A percentile compares a stretch with the other conserved stretches of the same genome.
Conservation (phyloP, 37 sponge, comb jelly and placozoan species). For the Eunapius fragilis region DNA sequence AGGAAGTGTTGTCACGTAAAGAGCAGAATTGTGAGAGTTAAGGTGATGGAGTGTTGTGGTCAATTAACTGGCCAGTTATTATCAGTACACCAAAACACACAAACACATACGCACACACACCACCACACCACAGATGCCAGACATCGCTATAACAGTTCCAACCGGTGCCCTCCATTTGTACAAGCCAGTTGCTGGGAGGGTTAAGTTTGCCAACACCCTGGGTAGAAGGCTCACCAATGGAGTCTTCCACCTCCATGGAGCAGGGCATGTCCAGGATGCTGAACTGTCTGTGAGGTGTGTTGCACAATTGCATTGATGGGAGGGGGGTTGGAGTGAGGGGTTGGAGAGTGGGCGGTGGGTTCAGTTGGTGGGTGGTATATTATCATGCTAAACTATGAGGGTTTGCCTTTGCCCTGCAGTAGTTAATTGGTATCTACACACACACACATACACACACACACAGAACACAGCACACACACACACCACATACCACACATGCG, state of each 20-base stretch:
- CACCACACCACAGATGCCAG: conserved; percentile 68
- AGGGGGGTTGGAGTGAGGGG: too few species aligned
- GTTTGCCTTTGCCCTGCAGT: too few species aligned
- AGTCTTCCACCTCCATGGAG: conserved; percentile 34
- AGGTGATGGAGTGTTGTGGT: conserved; percentile 12
- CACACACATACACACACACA: too few species aligned
- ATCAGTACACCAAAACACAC: too few species aligned
- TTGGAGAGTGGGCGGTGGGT: too few species aligned
- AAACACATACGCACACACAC: background rate
- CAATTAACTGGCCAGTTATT: too few species aligned
- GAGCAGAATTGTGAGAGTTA: conserved; percentile 22
- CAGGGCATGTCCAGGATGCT: conserved; percentile 4
- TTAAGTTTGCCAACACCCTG: conserved; percentile 46
- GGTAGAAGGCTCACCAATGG: conserved; percentile 27
- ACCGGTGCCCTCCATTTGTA: conserved; percentile 46
- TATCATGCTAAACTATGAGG: too few species aligned
- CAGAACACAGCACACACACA: too few species aligned
- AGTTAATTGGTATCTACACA: too few species aligned
- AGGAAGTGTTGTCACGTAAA: conserved; percentile 12
- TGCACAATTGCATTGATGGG: background rate
- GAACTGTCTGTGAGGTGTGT: background rate
- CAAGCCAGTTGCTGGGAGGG: conserved; percentile 43
- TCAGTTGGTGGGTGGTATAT: too few species aligned
- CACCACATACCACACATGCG: too few species aligned
- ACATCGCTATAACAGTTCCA: conserved; percentile 34